phyloP scores from a whole-genome alignment of 2,113 vertebrate species.

The Oryzias curvinotus region DNA sequence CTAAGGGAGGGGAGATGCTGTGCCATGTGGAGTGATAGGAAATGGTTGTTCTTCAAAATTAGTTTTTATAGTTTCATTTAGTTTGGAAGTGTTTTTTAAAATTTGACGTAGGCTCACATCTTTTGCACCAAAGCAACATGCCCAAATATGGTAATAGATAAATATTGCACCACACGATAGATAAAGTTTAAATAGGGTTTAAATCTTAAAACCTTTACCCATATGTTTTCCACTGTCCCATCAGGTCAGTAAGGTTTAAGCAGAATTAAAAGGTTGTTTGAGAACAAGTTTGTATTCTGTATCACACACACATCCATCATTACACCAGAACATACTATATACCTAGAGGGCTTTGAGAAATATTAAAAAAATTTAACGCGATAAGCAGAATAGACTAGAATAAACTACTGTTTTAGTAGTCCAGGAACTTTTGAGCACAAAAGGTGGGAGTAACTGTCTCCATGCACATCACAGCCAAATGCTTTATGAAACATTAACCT shows the following conservation, averaged over 20 bases:
- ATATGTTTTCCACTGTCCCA: constrained; percentile 18
- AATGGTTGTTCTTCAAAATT: neutral
- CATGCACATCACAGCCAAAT: constrained; percentile 20
- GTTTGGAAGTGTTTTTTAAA: constrained; percentile 7
- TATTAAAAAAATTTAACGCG: constrained; percentile 11
- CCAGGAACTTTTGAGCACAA: neutral
- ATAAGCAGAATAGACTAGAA: constrained; percentile 7
- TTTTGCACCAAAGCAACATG: neutral
- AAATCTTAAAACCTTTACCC: constrained; percentile 35
- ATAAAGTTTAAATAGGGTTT: constrained; percentile 21
- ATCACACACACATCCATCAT: constrained; percentile 5
- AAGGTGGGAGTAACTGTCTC: constrained; percentile 7
- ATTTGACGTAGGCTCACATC: constrained; percentile 9
- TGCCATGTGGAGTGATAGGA: no score
- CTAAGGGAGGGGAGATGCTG: no score
- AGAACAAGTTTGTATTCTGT: constrained; percentile 5
- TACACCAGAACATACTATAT: no score
- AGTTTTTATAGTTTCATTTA: constrained; percentile 6
- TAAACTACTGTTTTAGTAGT: constrained; percentile 19
- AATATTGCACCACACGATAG: constrained; percentile 4
- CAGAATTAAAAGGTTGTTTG: constrained; percentile 16
- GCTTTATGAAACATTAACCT: constrained; percentile 49
- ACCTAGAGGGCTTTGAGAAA: constrained; percentile 9
- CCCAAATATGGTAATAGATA: no score
- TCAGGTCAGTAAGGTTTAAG: constrained; percentile 21